Evolutionary conservation across 1,140 invertebrate species (phyloP), one percentile per base, ranked within the genome.

Genomic region (Hylaeus volcanicus): DNA sequence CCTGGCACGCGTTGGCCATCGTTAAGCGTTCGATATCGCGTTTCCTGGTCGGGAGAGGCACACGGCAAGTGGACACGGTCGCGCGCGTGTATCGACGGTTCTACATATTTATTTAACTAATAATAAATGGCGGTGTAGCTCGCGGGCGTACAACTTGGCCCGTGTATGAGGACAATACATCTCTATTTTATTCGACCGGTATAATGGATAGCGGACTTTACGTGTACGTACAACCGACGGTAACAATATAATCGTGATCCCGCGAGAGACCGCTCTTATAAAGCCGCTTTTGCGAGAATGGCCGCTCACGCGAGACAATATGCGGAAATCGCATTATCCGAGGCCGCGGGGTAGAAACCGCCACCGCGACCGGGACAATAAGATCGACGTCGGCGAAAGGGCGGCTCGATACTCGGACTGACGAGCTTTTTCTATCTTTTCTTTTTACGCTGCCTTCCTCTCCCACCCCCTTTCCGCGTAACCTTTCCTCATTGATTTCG

Each of bases 241-340:
- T 82, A 89, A 89, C 88, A 89, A 89, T 89, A 88, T 89, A 89
- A 89, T 89, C 86, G 88, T 86, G 88, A 89, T 89, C 71, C 79
- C 75, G 68, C 72, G 69, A 71, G 84, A 70, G 81, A 72, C 60
- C 63, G 65, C 56, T 83, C 75, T 84, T 73, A 74, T 85, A 81
- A 83, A 85, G 74, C 26, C 56, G 74, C 60, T 88, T 88, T 85
- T 75, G 68, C 70, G 69, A 76, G 75, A 86, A 86, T 64, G 72
- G 58, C 39, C 68, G 80, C 56, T 85, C 84, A 80, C 74, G 82
- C 71, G 86, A 87, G 71, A 89, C 88, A 89, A 89, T 89, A 89
- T 83, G 88, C 88, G 86, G 88, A 89, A 89, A 89, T 88, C 80
- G 72, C 55, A 82, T 86, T 88, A 86, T 82, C 69, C 64, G 56